Percentiles rank a stretch among this genome's conserved stretches.
phyloP scores from a whole-genome alignment of 2,888 invertebrate species.

The Meta bourneti region DNA sequence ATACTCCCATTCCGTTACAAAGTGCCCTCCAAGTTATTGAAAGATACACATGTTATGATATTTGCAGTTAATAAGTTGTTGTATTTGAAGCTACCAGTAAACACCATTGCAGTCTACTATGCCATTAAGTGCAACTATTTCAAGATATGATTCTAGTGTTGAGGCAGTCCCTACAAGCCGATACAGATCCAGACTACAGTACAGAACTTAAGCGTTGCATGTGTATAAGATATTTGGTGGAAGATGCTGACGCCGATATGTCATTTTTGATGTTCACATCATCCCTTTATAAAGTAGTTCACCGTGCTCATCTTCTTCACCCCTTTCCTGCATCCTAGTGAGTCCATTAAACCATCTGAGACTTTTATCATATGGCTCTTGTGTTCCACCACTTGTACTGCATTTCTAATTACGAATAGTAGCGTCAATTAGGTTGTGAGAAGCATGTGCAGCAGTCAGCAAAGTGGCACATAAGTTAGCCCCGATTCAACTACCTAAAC shows the following conservation, averaged over 20 bases:
- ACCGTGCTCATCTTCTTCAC: neutral
- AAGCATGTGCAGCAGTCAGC: neutral
- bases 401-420: neutral
- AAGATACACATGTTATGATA: no score
- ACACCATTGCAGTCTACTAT: no score
- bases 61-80: no score
- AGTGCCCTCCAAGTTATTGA: no score
- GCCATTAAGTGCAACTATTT: neutral
- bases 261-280: constrained; percentile 16
- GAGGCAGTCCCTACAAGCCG: neutral
- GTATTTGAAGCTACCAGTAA: no score
- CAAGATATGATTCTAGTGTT: neutral
- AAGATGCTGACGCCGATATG: neutral
- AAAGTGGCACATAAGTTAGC: neutral
- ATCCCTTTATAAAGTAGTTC: neutral
- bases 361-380: neutral
- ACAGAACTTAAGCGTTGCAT: neutral
- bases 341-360: no score
- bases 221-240: neutral
- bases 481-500: neutral
- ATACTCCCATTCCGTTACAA: no score
- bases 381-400: neutral
- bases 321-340: no score
- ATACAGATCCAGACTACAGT: no score
- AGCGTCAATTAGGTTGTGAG: neutral